Conservation (phyloP, 2,888 invertebrate species). For the Drosophila quasianomalipes region DNA sequence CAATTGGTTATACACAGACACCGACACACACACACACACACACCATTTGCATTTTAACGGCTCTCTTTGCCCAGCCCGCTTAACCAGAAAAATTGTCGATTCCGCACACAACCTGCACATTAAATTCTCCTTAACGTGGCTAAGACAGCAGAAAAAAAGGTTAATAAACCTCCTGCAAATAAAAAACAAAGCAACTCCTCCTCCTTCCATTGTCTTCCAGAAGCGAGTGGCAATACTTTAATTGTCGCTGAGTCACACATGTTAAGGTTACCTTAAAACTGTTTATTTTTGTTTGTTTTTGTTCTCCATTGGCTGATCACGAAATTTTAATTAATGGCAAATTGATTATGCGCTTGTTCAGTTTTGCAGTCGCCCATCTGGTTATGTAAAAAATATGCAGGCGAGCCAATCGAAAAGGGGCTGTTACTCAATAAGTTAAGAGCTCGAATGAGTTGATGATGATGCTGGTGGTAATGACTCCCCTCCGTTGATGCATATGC, state of each 20-base stretch:
- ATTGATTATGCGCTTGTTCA: slow-evolving; percentile 65
- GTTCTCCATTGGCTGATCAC: slow-evolving; percentile 37
- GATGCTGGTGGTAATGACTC: slow-evolving; percentile 21
- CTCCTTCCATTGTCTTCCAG: slow-evolving; percentile 53
- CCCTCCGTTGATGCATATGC: slow-evolving; percentile 24
- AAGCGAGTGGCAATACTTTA: slow-evolving; percentile 32
- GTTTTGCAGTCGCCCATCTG: slow-evolving; percentile 50
- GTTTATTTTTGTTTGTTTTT: slow-evolving; percentile 24
- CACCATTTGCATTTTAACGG: slow-evolving; percentile 64
- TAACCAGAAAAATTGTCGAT: slow-evolving; percentile 36
- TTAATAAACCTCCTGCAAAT: slow-evolving; percentile 70
- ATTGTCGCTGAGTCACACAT: slow-evolving; percentile 50
- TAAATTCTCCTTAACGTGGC: slow-evolving; percentile 77
- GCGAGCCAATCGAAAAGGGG: slow-evolving; percentile 34
- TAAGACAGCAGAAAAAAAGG: slow-evolving; percentile 65
- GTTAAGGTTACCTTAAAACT: slow-evolving; percentile 40
- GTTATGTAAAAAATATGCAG: slow-evolving; percentile 74
- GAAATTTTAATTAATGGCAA: slow-evolving; percentile 72
- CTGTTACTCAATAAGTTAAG: slow-evolving; percentile 70
- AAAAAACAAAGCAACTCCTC: slow-evolving; percentile 25
- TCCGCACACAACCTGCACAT: slow-evolving; percentile 59
- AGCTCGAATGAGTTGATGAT: slow-evolving; percentile 33
- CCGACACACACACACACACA: slow-evolving; percentile 22
- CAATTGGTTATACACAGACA: slow-evolving; percentile 47
- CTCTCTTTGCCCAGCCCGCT: slow-evolving; percentile 31